Conservation (phyloP, 2,888 invertebrate species). For the Norana najaformis region DNA sequence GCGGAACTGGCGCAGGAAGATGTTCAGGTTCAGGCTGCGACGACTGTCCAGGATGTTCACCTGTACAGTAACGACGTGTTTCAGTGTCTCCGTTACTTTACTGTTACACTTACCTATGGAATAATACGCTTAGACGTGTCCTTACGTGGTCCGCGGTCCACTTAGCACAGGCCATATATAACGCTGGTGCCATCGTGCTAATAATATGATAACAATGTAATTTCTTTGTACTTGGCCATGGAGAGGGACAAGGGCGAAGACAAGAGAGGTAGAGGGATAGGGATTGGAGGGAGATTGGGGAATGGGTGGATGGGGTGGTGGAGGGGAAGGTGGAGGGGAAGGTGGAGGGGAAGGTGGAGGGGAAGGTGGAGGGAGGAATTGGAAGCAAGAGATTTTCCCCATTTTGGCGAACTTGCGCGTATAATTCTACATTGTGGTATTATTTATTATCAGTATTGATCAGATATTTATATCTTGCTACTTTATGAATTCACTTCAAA, state of each 20-base stretch:
- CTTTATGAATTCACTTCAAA: too few relatives aligned
- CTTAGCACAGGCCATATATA: too few relatives aligned
- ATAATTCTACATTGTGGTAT: too few relatives aligned
- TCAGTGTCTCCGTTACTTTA: neutral
- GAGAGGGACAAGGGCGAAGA: neutral
- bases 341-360: neutral
- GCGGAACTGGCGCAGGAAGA: conserved; percentile 60
- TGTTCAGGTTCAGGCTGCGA: conserved; percentile 60
- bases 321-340: neutral
- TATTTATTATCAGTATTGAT: too few relatives aligned
- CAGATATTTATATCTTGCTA: too few relatives aligned
- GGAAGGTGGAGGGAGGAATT: neutral
- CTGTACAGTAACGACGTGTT: conserved; percentile 44
- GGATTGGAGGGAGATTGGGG: neutral
- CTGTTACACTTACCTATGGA: neutral
- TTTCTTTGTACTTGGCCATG: neutral
- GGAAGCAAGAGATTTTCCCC: neutral
- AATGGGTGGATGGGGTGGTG: too few relatives aligned
- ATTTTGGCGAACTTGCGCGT: neutral
- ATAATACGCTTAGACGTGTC: neutral
- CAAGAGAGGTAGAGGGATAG: neutral
- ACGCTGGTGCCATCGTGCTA: too few relatives aligned
- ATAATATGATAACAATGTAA: too few relatives aligned
- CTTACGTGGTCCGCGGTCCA: too few relatives aligned
- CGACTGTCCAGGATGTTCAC: conserved; percentile 59